Percentiles rank a stretch among this genome's conserved stretches.
These are phyloP conservation scores for Hycleus phaleratus DNA, from an alignment of 1,140 invertebrate genomes.

Conservation along the genomic window DNA sequence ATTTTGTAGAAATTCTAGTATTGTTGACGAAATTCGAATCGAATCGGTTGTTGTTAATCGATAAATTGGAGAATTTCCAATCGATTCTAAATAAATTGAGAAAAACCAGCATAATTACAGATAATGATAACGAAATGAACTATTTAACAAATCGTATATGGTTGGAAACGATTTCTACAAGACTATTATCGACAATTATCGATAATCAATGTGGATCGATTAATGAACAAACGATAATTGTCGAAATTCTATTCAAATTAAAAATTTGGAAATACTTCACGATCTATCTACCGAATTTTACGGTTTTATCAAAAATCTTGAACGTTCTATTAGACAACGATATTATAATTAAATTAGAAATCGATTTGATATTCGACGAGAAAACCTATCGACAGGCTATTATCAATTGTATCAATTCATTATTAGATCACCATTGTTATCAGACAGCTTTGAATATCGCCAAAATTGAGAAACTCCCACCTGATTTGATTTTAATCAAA, in stretches of 20 bases:
- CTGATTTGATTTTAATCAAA: slow-evolving; percentile 45
- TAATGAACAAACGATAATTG: slow-evolving; percentile 43
- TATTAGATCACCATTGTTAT: slow-evolving; percentile 46
- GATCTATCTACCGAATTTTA: slow-evolving; percentile 47
- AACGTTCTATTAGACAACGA: slow-evolving; percentile 39
- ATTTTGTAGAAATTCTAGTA: slow-evolving; percentile 45
- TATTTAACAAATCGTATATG: slow-evolving; percentile 41
- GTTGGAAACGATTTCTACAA: slow-evolving; percentile 48
- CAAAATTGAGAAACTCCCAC: slow-evolving; percentile 42
- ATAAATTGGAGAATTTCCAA: slow-evolving; percentile 26
- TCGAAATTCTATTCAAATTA: slow-evolving; percentile 17
- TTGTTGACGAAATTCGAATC: slow-evolving; percentile 35
- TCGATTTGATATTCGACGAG: too few species aligned
- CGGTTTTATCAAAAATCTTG: slow-evolving; percentile 45
- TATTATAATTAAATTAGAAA: too few species aligned
- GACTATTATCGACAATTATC: slow-evolving; percentile 47
- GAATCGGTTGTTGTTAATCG: slow-evolving; percentile 19
- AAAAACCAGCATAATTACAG: slow-evolving; percentile 27
- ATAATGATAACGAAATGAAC: slow-evolving; percentile 34
- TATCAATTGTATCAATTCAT: slow-evolving; percentile 30
- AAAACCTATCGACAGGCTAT: too few species aligned
- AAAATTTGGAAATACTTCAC: slow-evolving; percentile 41
- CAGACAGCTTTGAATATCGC: slow-evolving; percentile 50
- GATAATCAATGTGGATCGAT: slow-evolving; percentile 47
- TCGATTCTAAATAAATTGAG: slow-evolving; percentile 21